phyloP scores from a whole-genome alignment of 2,113 vertebrate genomes.

The Etheostoma spectabile region DNA sequence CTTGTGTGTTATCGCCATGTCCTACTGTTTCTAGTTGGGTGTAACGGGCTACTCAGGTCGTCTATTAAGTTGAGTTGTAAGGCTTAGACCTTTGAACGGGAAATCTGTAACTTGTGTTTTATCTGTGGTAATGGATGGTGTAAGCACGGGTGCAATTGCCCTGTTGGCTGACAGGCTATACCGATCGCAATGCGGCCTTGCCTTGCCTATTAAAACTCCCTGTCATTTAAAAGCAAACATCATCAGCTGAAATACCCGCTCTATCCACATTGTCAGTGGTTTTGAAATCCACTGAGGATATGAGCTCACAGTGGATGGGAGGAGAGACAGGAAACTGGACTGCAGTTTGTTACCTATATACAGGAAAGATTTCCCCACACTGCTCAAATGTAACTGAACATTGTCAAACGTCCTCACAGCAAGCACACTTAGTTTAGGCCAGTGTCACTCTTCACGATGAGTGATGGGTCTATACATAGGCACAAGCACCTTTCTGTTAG shows the following conservation, averaged over 20 bases:
- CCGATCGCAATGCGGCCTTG: no score
- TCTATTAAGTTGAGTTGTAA: no score
- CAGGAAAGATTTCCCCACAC: slow-evolving; percentile 52
- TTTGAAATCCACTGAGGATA: slow-evolving; percentile 55
- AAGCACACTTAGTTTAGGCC: background rate
- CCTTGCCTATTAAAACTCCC: background rate
- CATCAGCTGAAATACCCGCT: no score
- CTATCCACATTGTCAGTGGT: no score
- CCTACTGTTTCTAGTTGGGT: no score
- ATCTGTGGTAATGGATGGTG: no score
- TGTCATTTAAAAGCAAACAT: background rate
- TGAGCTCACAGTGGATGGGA: slow-evolving; percentile 57
- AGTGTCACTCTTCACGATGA: background rate
- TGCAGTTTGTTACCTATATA: slow-evolving; percentile 48
- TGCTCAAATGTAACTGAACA: slow-evolving; percentile 45
- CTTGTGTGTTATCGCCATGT: no score
- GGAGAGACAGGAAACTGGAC: slow-evolving; percentile 60
- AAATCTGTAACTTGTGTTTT: no score
- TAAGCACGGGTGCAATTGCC: no score
- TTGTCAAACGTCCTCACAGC: slow-evolving; percentile 24
- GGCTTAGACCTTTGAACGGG: no score
- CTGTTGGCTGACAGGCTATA: no score
- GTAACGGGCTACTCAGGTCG: no score
- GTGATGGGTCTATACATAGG: background rate
- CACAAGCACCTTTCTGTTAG: background rate